Base-by-base conservation (phyloP, 2,797 vertebrate genomes). In the Chaenodraco wilsoni region DNA sequence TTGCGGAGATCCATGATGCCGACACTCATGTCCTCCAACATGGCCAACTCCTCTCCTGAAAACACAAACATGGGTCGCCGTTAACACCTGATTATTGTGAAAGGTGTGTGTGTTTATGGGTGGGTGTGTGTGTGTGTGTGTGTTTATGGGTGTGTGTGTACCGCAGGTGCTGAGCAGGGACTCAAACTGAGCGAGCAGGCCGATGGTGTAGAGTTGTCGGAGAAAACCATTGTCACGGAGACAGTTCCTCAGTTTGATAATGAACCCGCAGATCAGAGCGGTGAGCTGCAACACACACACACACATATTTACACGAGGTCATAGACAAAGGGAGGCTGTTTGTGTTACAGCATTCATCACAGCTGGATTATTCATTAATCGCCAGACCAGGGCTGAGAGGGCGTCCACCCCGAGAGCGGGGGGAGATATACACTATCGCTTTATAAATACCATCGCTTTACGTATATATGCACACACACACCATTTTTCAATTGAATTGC, bases 21-120 rank as follows among this genome's bases (percentile, higher is more conserved):
- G 31, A 98, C 88, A 72, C 96, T 98, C 98, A 99, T 99, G 88
- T 99, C 98, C 91, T 99, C 98, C 87, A 99, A 86, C 98, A 99
- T 99, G 59, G 97, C 94, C 74, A 99, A 82, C 89, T 99, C 98
- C 81, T 99, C 98, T 52, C 98, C 98, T 99, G 52, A 21, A 10
- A 63, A 45, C 56, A 69, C 33, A 69, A 31, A 75, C 49, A 16
- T 4, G 1, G 72, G 19, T 8, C 17, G 41, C 13, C 5, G 7
- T 13, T 16, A 70, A 1, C 11, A 23, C n/a, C 48, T 3, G 48
- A 64, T 15, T 31, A 12, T 44, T n/a, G 15, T 41, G 4, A 4
- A 12, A 7, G 3, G 11, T 2, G 3, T 40, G 49, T 43, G 27
- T 74, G 54, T 59, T 33, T 40, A 49, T 41, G 54, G 37, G 70